Evolutionary conservation across 35 echinoderm and acorn worm genomes (phyloP), one percentile per base, ranked within the genome.

Genomic region (Ptychodera flava): DNA sequence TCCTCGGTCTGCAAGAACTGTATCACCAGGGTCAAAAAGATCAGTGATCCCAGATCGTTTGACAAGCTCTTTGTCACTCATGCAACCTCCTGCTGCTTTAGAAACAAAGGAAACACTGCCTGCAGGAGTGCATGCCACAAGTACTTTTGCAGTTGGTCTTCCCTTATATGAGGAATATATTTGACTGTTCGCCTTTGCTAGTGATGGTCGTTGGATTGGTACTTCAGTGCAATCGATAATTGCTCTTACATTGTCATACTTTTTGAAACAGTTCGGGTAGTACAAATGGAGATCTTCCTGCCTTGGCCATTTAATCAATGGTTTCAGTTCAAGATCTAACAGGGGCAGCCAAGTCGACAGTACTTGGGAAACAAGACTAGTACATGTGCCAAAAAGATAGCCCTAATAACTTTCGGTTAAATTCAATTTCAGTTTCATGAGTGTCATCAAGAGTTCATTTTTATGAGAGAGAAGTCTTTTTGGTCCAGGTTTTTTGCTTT

Each of bases 141-240:
- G 85, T 31, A 78, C 82, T 81, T 90, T 93, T 16, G 89, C 38
- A 82, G 92, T 93, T 15, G 87, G 91, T 28, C 79, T 28, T n/a
- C 87, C 85, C 78, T 90, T 92, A 38, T 96, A 92, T 27, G 92
- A 90, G 37, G 90, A 92, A 90, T 95, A 96, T 33, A 96, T 90
- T 36, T 92, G 90, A 15, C 85, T 78, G 64, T 96, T 89, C 2
- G 90, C 87, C 35, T 29, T n/a, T 15, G 85, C 90, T 38, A 90
- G 34, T 10, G 88, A 92, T 30, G 90, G 90, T 35, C 90, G 28
- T 1, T 92, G 76, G 34, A 96, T 92, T 45, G 89, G 84, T 0
- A 96, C 88, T 37, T 95, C 93, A 2, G 90, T 95, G 86, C 93
- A 95, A 29, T 95, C 84, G 82, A 95, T 95, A 77, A 91, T 96